Percentiles rank a stretch among this genome's conserved stretches.
Conservation (phyloP, 1,140 invertebrate genomes). For the Bombus cullumanus region DNA sequence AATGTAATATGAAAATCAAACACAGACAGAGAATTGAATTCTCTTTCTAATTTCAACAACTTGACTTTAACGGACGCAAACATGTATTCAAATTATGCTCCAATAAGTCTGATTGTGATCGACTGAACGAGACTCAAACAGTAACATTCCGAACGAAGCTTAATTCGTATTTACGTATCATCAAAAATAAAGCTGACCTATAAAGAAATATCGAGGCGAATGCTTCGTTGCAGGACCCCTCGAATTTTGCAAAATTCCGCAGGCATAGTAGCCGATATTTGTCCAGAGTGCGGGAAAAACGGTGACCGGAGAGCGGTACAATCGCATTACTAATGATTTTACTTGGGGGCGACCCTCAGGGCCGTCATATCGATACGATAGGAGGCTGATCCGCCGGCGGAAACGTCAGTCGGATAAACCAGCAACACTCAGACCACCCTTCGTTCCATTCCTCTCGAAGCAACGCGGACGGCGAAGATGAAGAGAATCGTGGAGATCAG, state of each 20-base stretch:
- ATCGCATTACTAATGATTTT: conserved; percentile 81
- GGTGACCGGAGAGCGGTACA: conserved; percentile 60
- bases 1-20: neutral
- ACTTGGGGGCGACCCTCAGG: conserved; percentile 71
- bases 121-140: too few relatives aligned
- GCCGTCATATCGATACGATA: conserved; percentile 78
- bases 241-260: conserved; percentile 56
- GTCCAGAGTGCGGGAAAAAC: conserved; percentile 23
- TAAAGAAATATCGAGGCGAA: neutral
- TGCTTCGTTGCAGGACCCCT: neutral
- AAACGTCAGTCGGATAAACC: conserved; percentile 75
- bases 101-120: too few relatives aligned
- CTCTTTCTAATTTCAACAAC: too few relatives aligned
- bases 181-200: neutral
- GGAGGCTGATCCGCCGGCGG: conserved; percentile 71
- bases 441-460: conserved; percentile 39
- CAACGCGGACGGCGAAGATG: conserved; percentile 6
- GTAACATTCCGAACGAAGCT: neutral
- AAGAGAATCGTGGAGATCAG: conserved; percentile 53
- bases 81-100: too few relatives aligned
- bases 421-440: conserved; percentile 41
- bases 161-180: neutral
- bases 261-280: conserved; percentile 36
- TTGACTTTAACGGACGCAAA: too few relatives aligned
- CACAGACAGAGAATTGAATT: too few relatives aligned